A percentile compares a stretch with the other conserved stretches of the same genome.
phyloP scores from a whole-genome alignment of 1,140 invertebrate genomes.

The Lerema accius region DNA sequence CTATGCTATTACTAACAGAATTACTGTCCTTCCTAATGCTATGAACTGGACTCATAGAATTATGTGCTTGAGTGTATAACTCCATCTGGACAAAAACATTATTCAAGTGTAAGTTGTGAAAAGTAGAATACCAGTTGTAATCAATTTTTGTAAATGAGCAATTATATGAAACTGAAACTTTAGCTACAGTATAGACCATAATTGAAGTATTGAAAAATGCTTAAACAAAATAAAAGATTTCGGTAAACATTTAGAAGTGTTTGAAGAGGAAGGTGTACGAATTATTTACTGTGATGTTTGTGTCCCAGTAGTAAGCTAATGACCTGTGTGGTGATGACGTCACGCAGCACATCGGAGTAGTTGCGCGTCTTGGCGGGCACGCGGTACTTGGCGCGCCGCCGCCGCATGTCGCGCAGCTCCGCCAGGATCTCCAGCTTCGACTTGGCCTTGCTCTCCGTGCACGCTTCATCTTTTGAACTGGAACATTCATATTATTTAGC shows the following conservation, averaged over 20 bases:
- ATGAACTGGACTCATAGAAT: not conserved
- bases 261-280: too few species aligned
- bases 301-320: too few species aligned
- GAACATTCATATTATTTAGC: conserved; percentile 8
- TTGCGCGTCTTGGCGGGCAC: conserved; percentile 86
- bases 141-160: not conserved
- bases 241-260: too few species aligned
- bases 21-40: conserved; percentile 6
- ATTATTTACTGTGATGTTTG: too few species aligned
- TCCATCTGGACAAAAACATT: conserved; percentile 48
- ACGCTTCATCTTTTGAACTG: conserved; percentile 30
- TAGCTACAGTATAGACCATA: too few species aligned
- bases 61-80: conserved; percentile 37
- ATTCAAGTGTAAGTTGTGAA: not conserved
- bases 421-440: conserved; percentile 80
- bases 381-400: conserved; percentile 85
- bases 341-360: conserved; percentile 85
- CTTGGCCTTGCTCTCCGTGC: conserved; percentile 38
- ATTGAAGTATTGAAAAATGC: too few species aligned
- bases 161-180: too few species aligned
- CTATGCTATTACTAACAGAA: conserved; percentile 3
- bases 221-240: too few species aligned
- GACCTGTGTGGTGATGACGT: conserved; percentile 86
- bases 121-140: not conserved
- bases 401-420: conserved; percentile 85